A percentile compares a stretch with the other conserved stretches of the same genome.
Conservation (phyloP, 2,888 invertebrate species). For the Spilosoma lubricipeda region DNA sequence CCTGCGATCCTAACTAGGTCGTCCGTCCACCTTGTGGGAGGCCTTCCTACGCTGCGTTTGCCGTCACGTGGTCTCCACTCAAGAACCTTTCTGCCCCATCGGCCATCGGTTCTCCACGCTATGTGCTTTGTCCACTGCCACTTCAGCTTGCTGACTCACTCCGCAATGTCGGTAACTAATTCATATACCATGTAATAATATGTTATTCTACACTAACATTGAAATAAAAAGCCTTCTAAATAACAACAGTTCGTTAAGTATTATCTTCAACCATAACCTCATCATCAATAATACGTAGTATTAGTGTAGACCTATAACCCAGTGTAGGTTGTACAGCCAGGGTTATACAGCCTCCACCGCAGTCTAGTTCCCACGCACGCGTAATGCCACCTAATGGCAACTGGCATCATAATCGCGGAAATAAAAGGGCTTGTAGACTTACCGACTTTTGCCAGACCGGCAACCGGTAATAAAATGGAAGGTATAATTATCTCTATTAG, state of each 20-base stretch:
- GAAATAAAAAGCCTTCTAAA: background rate
- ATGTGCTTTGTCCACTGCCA: too few relatives aligned
- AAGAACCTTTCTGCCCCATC: too few relatives aligned
- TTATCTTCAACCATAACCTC: background rate
- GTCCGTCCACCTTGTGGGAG: too few relatives aligned
- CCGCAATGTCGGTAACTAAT: too few relatives aligned
- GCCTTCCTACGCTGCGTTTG: too few relatives aligned
- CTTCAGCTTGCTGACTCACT: too few relatives aligned
- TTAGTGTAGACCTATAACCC: constrained; percentile 36
- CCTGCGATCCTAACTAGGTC: too few relatives aligned
- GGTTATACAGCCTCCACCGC: constrained; percentile 53
- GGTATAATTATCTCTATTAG: background rate
- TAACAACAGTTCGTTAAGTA: background rate
- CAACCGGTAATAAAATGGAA: background rate
- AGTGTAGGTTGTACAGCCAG: constrained; percentile 37
- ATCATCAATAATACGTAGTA: constrained; percentile 7
- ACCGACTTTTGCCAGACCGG: constrained; percentile 19
- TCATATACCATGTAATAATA: background rate
- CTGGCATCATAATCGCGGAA: constrained; percentile 56
- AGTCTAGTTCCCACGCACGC: constrained; percentile 72
- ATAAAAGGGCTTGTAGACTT: constrained; percentile 27
- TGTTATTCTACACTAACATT: background rate
- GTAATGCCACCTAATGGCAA: constrained; percentile 57
- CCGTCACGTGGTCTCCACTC: too few relatives aligned
- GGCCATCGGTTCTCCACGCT: too few relatives aligned